Conservation (phyloP, 1,140 invertebrate species). For the Brachionus rotundiformis region DNA sequence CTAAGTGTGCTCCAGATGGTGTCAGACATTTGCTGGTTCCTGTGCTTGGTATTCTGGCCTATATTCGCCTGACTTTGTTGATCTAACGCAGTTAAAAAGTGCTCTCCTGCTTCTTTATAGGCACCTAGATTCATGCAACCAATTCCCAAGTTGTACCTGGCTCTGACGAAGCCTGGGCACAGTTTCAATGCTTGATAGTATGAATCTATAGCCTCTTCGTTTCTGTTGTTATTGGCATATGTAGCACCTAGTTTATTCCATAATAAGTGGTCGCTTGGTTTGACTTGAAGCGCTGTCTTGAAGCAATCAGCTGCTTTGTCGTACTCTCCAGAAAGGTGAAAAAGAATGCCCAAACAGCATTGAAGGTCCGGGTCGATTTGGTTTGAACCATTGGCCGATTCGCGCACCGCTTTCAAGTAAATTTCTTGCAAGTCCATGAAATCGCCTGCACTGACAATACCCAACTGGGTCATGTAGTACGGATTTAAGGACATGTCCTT, state of each 20-base stretch:
- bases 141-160: constrained; percentile 95
- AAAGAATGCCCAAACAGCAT: constrained; percentile 88
- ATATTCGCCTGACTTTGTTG: constrained; percentile 72
- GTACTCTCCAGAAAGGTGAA: constrained; percentile 89
- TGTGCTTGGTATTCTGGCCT: constrained; percentile 69
- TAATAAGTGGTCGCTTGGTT: constrained; percentile 81
- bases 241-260: constrained; percentile 98
- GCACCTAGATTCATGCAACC: constrained; percentile 93
- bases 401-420: constrained; percentile 46
- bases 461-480: constrained; percentile 26
- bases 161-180: constrained; percentile 90
- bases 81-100: constrained; percentile 87
- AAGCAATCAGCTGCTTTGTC: constrained; percentile 96
- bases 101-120: constrained; percentile 90
- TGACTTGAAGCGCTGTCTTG: constrained; percentile 78
- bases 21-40: constrained; percentile 73
- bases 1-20: constrained; percentile 91
- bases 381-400: background rate
- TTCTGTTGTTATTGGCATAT: constrained; percentile 87
- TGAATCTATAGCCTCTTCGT: constrained; percentile 91
- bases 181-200: constrained; percentile 87
- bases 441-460: constrained; percentile 8
- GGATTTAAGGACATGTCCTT: background rate
- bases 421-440: constrained; percentile 48
- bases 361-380: constrained; percentile 46